Conservation (phyloP, 2,888 invertebrate species). For the Steinernema carpocapsae region DNA sequence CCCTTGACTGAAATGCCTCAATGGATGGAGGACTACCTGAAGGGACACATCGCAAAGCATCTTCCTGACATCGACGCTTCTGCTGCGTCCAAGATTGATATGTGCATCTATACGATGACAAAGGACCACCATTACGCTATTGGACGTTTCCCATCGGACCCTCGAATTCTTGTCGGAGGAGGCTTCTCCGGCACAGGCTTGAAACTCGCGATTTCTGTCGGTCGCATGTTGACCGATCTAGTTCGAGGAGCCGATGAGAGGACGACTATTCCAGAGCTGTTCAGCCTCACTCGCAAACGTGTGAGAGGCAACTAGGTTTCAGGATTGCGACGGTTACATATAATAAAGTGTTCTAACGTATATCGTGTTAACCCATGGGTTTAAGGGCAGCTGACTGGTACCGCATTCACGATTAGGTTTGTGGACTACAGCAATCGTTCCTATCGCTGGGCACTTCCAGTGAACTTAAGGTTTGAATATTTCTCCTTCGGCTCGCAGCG, state of each 20-base stretch:
- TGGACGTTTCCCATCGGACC: not conserved
- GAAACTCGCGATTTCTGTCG: slow-evolving; percentile 7
- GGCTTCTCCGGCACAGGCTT: not conserved
- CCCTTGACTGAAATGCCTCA: not conserved
- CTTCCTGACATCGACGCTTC: not conserved
- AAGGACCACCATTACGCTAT: slow-evolving; percentile 2
- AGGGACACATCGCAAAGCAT: not conserved
- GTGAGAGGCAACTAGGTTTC: not conserved
- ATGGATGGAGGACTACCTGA: not conserved
- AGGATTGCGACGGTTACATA: too few relatives aligned
- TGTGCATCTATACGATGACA: slow-evolving; percentile 6
- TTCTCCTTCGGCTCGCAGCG: too few relatives aligned
- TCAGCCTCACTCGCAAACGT: not conserved
- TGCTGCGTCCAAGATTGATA: not conserved
- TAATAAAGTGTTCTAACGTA: too few relatives aligned
- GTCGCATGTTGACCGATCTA: not conserved
- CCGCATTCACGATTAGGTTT: too few relatives aligned
- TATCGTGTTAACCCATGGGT: too few relatives aligned
- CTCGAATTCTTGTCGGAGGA: not conserved
- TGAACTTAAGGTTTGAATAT: too few relatives aligned
- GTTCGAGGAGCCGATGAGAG: not conserved
- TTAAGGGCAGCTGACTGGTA: too few relatives aligned
- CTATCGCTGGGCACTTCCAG: too few relatives aligned
- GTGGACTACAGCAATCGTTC: too few relatives aligned
- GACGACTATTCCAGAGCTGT: not conserved